Percentiles rank a stretch among this genome's conserved stretches.
Conservation (phyloP, 92 coral and sea anemone genomes). For the Epizoanthus scotinus region DNA sequence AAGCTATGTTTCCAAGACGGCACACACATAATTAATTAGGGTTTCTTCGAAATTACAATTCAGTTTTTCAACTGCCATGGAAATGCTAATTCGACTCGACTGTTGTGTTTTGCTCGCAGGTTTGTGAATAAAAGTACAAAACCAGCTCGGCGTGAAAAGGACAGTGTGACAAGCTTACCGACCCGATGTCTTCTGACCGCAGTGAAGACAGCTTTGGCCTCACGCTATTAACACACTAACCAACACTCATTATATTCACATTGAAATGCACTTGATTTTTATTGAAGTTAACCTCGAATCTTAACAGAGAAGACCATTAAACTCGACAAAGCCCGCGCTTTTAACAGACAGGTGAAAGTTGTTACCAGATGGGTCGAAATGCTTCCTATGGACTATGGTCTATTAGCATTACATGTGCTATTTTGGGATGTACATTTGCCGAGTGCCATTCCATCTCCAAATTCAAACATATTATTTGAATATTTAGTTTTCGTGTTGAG, state of each 20-base stretch:
- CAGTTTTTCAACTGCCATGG: constrained; percentile 26
- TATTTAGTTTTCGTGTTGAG: constrained; percentile 40
- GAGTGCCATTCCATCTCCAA: background rate
- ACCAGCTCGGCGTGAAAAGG: constrained; percentile 39
- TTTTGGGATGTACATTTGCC: constrained; percentile 10
- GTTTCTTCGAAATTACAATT: background rate
- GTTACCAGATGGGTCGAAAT: constrained; percentile 20
- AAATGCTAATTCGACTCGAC: constrained; percentile 18
- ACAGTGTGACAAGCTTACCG: constrained; percentile 9
- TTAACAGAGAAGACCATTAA: constrained; percentile 19
- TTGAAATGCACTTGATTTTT: constrained; percentile 39
- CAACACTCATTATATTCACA: constrained; percentile 26
- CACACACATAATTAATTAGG: constrained; percentile 14
- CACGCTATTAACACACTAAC: background rate
- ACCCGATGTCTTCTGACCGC: constrained; percentile 19
- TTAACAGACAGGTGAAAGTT: constrained; percentile 35
- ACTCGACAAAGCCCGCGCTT: constrained; percentile 13
- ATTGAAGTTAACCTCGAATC: constrained; percentile 20
- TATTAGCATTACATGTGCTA: constrained; percentile 23
- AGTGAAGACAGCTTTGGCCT: background rate
- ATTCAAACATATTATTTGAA: constrained; percentile 26
- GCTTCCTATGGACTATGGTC: background rate
- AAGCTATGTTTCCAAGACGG: background rate
- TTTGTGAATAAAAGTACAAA: background rate
- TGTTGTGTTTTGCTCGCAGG: constrained; percentile 19